Evolutionary conservation across 2,888 invertebrate species (phyloP), one percentile per base, ranked within the genome.

Genomic region (Oscheius sp.): DNA sequence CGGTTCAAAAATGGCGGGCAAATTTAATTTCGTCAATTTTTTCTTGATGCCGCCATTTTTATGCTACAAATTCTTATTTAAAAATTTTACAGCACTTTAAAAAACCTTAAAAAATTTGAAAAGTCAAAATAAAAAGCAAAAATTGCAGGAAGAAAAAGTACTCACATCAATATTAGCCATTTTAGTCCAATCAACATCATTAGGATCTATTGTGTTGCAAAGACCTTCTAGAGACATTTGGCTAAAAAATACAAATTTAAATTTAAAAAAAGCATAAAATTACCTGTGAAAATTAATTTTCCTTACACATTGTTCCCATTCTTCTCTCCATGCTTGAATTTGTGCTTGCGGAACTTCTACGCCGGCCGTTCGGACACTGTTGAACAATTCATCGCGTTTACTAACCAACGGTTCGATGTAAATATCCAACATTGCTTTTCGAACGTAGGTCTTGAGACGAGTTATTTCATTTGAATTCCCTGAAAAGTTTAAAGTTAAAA

Each of bases 101-200:
- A n/a, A n/a, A n/a, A n/a, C n/a, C n/a, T n/a, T n/a, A n/a, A n/a
- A n/a, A n/a, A n/a, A n/a, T n/a, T n/a, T n/a, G n/a, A n/a, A n/a
- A n/a, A n/a, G n/a, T n/a, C n/a, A n/a, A n/a, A n/a, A n/a, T n/a
- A n/a, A n/a, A n/a, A n/a, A n/a, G n/a, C n/a, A n/a, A n/a, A n/a
- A 21, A 6, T 27, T 13, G 9, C 35, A 35, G 9, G 35, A 9
- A 35, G 9, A 25, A 63, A 27, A 9, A 25, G 0, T 46, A 68
- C 75, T 49, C 27, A 78, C 78, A 43, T 79, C 75, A 13, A 46
- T 35, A 68, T 35, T 77, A 29, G 83, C 75, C 23, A 84, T 81
- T 21, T 76, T 74, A 9, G 72, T 61, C 82, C 84, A 84, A 61
- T 84, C 84, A 35, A 84, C 73, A n/a, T 74, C 69, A 2, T 77